Evolutionary conservation across 2,797 vertebrate species (phyloP).

Genomic region (Iguana delicatissima): DNA sequence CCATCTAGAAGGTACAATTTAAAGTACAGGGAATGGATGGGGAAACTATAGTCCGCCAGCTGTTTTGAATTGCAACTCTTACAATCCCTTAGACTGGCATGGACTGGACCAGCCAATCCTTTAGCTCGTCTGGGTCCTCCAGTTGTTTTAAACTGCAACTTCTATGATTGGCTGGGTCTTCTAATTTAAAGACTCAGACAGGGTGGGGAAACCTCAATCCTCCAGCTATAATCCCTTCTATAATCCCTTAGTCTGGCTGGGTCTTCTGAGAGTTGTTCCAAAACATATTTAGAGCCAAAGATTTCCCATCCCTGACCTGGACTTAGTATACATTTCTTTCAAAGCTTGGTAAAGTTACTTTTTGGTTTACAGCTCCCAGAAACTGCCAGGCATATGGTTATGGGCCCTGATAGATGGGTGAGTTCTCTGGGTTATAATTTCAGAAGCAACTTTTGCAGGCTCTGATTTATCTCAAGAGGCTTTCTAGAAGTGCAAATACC

Average conservation of each 20-base stretch:
- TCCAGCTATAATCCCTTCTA: background rate
- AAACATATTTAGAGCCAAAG: background rate
- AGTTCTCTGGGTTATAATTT: no score
- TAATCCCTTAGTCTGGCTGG: background rate
- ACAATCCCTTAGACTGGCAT: background rate
- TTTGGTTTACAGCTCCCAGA: no score
- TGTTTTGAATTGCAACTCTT: background rate
- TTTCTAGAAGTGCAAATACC: background rate
- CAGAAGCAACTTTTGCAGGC: no score
- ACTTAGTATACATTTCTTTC: background rate
- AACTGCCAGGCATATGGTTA: no score
- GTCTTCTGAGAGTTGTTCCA: background rate
- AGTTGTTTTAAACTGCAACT: no score
- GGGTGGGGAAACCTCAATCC: background rate
- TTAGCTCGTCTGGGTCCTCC: no score
- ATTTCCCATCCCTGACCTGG: background rate
- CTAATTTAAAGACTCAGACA: background rate
- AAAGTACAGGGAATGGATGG: background rate
- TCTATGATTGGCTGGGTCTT: no score
- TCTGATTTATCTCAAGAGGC: background rate
- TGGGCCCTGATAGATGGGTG: no score
- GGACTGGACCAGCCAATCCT: no score
- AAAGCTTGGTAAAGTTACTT: background rate
- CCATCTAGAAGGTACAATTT: background rate
- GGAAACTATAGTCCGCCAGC: background rate